These are phyloP conservation scores for Prionailurus bengalensis DNA, from an alignment of 2,113 vertebrate genomes.

Conservation along the genomic window DNA sequence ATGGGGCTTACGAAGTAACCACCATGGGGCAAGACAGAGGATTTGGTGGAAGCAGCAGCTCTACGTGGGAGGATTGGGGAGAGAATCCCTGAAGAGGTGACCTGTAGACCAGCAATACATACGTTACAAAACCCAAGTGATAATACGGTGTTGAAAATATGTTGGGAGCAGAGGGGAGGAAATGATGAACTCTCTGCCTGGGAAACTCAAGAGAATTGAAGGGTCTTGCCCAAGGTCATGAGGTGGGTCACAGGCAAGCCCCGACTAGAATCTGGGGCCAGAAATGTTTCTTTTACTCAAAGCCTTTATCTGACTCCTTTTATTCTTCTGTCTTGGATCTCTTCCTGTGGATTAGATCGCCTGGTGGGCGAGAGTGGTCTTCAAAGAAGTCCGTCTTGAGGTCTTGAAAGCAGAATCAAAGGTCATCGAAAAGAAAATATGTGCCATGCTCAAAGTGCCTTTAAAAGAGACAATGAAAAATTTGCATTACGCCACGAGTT, in stretches of 20 bases:
- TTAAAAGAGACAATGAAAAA: constrained; percentile 63
- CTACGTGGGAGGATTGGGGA: not conserved
- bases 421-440: constrained; percentile 70
- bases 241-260: not conserved
- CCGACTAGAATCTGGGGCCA: constrained; percentile 16
- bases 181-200: not conserved
- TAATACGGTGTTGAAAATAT: not conserved
- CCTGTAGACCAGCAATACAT: not conserved
- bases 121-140: not conserved
- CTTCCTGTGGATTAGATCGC: constrained; percentile 58
- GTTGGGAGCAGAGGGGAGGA: not conserved
- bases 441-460: constrained; percentile 50
- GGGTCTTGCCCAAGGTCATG: not conserved
- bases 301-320: constrained; percentile 65
- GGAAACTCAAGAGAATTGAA: constrained; percentile 26
- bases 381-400: constrained; percentile 66
- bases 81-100: not conserved
- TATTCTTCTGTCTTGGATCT: constrained; percentile 60
- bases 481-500: constrained; percentile 26
- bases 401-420: constrained; percentile 71
- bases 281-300: constrained; percentile 62
- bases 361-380: constrained; percentile 32
- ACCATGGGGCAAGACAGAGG: not conserved
- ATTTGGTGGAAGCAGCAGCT: not conserved
- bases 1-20: not conserved